phyloP scores from a whole-genome alignment of 2,113 vertebrate genomes.

The Rhadina sibilatrix region DNA sequence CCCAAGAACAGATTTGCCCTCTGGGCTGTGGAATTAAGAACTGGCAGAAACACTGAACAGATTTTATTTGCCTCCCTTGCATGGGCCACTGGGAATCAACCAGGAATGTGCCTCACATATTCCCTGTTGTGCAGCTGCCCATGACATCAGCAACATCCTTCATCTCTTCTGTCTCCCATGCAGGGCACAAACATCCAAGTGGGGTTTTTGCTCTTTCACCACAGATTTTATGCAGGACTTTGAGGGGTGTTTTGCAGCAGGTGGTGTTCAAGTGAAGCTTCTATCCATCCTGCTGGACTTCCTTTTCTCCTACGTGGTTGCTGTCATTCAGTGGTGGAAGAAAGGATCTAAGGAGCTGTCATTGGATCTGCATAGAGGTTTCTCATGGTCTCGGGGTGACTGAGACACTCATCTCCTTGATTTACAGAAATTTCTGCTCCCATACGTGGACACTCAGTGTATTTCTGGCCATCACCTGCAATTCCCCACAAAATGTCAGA shows the following conservation, averaged over 20 bases:
- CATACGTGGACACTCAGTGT: background rate
- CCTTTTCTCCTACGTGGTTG: background rate
- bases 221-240: background rate
- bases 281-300: background rate
- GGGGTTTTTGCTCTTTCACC: background rate
- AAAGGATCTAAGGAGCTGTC: background rate
- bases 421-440: background rate
- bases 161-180: background rate
- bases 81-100: background rate
- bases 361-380: background rate
- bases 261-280: background rate
- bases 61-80: background rate
- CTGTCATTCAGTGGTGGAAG: background rate
- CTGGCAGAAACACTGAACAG: background rate
- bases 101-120: background rate
- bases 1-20: background rate
- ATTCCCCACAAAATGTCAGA: background rate
- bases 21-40: background rate
- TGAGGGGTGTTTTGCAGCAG: background rate
- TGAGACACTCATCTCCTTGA: background rate
- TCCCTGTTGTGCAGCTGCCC: background rate
- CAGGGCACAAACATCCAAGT: background rate
- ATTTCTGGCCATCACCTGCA: background rate
- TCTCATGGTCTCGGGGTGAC: background rate
- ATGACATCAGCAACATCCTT: accelerated